Conservation (phyloP, 2,797 vertebrate species). For the Crotalus adamanteus region DNA sequence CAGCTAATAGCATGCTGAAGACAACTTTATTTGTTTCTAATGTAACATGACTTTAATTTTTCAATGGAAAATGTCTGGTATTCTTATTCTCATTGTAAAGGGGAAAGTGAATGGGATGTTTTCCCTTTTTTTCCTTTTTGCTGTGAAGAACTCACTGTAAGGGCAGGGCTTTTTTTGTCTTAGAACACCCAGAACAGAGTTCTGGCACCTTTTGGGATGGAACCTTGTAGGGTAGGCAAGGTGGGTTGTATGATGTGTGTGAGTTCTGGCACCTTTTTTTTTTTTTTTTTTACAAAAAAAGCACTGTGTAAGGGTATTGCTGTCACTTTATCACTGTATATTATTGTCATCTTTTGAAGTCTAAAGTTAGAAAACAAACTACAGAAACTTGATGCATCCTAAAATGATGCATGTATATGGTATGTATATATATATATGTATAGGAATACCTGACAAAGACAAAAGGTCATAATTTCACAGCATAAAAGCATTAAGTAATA, state of each 20-base stretch:
- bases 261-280: no score
- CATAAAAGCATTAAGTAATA: neutral
- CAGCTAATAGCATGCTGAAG: conserved; percentile 7
- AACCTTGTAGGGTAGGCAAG: no score
- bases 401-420: neutral
- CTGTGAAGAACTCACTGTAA: conserved; percentile 16
- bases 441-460: conserved; percentile 9
- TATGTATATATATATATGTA: no score
- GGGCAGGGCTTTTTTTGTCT: no score
- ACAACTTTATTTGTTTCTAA: conserved; percentile 7
- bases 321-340: neutral
- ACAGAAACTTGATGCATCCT: neutral
- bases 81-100: conserved; percentile 19
- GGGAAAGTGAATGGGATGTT: neutral
- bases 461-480: neutral
- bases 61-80: neutral
- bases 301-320: neutral
- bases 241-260: no score
- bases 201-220: no score
- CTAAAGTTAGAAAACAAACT: conserved; percentile 30
- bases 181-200: no score
- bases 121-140: neutral
- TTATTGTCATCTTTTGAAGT: conserved; percentile 36
- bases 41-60: conserved; percentile 26
- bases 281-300: no score